These are phyloP conservation scores for Clarias pachynema DNA, from an alignment of 2,797 vertebrate species.

Conservation along the genomic window DNA sequence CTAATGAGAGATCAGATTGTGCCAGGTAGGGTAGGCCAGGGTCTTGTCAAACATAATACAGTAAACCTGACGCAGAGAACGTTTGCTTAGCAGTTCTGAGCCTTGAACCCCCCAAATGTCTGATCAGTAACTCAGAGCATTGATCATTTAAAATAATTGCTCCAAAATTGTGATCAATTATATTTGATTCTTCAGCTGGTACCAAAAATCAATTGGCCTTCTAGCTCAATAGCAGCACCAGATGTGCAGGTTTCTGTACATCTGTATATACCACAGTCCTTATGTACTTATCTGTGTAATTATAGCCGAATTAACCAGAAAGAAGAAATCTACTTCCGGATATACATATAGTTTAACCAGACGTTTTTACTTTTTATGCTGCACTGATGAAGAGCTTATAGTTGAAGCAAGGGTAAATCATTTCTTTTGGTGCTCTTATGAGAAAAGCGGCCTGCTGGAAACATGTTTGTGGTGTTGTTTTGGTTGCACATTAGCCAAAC, in stretches of 20 bases:
- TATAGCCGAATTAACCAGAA: background rate
- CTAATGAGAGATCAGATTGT: background rate
- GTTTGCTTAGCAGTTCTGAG: no score
- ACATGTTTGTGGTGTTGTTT: constrained; percentile 1
- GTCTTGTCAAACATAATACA: background rate
- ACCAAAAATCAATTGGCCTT: background rate
- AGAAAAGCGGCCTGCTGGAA: background rate
- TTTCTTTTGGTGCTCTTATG: background rate
- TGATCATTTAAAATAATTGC: no score
- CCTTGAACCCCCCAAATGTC: no score
- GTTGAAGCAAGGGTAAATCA: constrained; percentile 19
- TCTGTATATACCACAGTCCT: background rate
- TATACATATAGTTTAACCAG: background rate
- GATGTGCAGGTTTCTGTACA: background rate
- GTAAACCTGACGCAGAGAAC: no score
- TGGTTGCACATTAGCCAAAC: constrained; percentile 28
- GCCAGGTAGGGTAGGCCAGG: background rate
- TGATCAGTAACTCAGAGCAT: no score
- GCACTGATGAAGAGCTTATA: constrained; percentile 19
- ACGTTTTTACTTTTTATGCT: background rate
- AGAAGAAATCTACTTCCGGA: background rate
- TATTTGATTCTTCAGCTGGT: background rate
- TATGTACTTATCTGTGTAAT: background rate
- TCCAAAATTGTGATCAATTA: background rate
- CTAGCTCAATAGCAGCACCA: background rate